A percentile compares a stretch with the other conserved stretches of the same genome.
phyloP scores from a whole-genome alignment of 1,140 invertebrate genomes.

The Leguminivora glycinivorella region DNA sequence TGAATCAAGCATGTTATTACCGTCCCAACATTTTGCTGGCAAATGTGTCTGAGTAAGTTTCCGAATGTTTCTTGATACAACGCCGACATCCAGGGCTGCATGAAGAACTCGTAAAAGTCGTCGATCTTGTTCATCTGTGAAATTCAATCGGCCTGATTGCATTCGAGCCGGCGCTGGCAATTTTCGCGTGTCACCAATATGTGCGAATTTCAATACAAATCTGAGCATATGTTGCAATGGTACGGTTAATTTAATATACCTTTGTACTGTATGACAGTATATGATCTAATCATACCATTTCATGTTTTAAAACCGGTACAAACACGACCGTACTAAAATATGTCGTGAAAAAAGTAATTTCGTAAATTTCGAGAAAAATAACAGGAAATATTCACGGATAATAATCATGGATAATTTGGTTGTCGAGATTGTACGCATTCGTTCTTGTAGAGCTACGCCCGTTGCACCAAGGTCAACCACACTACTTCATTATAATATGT shows the following conservation, averaged over 20 bases:
- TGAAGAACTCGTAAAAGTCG: conserved; percentile 82
- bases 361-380: no score
- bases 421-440: no score
- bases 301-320: no score
- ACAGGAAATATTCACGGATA: no score
- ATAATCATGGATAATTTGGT: no score
- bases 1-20: conserved; percentile 32
- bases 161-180: conserved; percentile 3
- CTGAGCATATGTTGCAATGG: neutral
- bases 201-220: conserved; percentile 12
- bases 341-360: no score
- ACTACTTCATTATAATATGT: no score
- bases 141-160: neutral
- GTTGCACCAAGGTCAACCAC: no score
- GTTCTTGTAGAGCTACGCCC: no score
- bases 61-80: conserved; percentile 81
- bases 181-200: conserved; percentile 12
- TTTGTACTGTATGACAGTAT: no score
- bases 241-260: neutral
- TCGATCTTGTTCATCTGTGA: conserved; percentile 71
- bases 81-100: conserved; percentile 81
- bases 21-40: conserved; percentile 55
- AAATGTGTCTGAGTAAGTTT: conserved; percentile 62
- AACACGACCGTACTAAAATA: no score
- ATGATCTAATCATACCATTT: neutral